Evolutionary conservation across 2,888 invertebrate species (phyloP).

Genomic region (Diplolepis rosae): DNA sequence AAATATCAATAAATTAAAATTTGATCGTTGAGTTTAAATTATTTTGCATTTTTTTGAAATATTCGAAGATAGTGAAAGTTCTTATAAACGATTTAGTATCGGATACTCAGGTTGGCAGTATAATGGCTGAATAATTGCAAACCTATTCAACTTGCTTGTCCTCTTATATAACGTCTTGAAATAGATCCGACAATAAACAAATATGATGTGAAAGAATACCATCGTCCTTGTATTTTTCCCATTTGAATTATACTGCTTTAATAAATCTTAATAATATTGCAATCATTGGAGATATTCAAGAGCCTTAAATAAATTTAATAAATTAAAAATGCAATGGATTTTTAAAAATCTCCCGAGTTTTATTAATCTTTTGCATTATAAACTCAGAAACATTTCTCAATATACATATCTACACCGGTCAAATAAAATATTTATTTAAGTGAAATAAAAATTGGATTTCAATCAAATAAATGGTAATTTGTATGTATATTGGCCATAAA

Average conservation of each 20-base stretch:
- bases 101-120: not conserved
- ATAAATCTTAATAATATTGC: not conserved
- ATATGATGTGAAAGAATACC: conserved; percentile 20
- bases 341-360: too few relatives aligned
- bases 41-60: not conserved
- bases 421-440: too few relatives aligned
- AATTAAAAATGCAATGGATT: too few relatives aligned
- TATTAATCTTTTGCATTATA: too few relatives aligned
- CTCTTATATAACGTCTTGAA: conserved; percentile 1
- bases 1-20: too few relatives aligned
- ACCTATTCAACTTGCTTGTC: conserved; percentile 1
- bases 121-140: conserved; percentile 6
- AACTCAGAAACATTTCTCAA: too few relatives aligned
- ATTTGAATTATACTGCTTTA: not conserved
- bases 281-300: too few relatives aligned
- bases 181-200: conserved; percentile 11
- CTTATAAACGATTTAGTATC: conserved; percentile 22
- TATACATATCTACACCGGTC: too few relatives aligned
- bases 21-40: conserved; percentile 7
- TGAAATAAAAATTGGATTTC: too few relatives aligned
- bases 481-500: too few relatives aligned
- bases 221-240: conserved; percentile 20
- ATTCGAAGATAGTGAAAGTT: conserved; percentile 38
- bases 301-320: not conserved
- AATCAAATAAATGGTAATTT: too few relatives aligned